Conservation (phyloP, 2,888 invertebrate species). For the Pterobdella sp. region DNA sequence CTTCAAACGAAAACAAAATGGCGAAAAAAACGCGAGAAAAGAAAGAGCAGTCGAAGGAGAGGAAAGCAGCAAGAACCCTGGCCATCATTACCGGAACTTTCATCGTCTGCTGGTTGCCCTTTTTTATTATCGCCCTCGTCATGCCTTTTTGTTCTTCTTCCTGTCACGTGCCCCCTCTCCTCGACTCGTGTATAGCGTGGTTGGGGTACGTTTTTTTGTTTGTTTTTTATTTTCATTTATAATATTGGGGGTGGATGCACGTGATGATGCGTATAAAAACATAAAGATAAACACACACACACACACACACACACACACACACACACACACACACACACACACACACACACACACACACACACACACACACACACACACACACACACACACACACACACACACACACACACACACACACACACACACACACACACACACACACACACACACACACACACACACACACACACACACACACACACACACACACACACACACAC, state of each 20-base stretch:
- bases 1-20: slow-evolving; percentile 44
- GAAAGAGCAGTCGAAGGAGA: slow-evolving; percentile 49
- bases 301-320: slow-evolving; percentile 2
- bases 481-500: neutral
- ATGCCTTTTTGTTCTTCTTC: slow-evolving; percentile 67
- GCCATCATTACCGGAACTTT: slow-evolving; percentile 78
- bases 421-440: slow-evolving; percentile 14
- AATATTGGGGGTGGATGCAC: neutral
- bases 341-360: slow-evolving; percentile 21
- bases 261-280: neutral
- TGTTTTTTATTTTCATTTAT: slow-evolving; percentile 46
- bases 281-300: neutral
- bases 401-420: neutral
- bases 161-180: slow-evolving; percentile 46
- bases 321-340: slow-evolving; percentile 10
- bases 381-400: slow-evolving; percentile 1
- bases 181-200: slow-evolving; percentile 61
- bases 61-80: slow-evolving; percentile 49
- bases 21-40: slow-evolving; percentile 51
- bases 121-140: slow-evolving; percentile 78
- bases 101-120: slow-evolving; percentile 87
- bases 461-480: slow-evolving; percentile 16
- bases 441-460: slow-evolving; percentile 6
- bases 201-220: slow-evolving; percentile 65
- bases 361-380: slow-evolving; percentile 16